Evolutionary conservation across 2,113 vertebrate species (phyloP), one percentile per base, ranked within the genome.

Genomic region (Gobio gobio): DNA sequence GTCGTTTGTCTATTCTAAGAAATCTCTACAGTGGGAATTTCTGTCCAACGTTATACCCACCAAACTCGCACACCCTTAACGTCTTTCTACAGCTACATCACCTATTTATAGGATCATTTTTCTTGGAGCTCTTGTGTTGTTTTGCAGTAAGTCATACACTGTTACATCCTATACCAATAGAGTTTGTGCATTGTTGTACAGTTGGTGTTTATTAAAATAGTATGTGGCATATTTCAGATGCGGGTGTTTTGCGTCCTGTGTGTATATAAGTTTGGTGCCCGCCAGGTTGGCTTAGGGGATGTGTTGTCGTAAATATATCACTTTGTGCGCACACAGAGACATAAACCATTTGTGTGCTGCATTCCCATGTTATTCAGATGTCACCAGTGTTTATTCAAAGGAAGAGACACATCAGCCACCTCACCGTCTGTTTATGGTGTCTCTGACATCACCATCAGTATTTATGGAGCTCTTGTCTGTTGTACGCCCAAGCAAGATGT

Each of bases 321-420:
- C 54, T 74, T 77, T 66, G 63, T 86, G 26, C 91, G 90, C 82
- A 89, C 90, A 82, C 20, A 83, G 85, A 86, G 83, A 88, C 90
- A 89, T 85, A 89, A 89, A 91, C 87, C 73, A 87, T 90, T 86
- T 85, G 79, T 84, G 64, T 86, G 88, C 91, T 93, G 92, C 91
- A 90, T 90, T 93, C 93, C 93, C 91, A 91, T 91, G 91, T 94
- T 93, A 93, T 94, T 93, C 78, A 88, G 87, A 94, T 87, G 93
- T 95, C 94, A 94, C 91, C 92, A 93, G 87, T 89, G 89, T 94
- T 94, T 94, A 94, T 92, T 93, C 91, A 91, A 92, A 94, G 93
- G 93, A 93, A 94, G 94, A 93, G 87, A 93, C 91, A 92, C 93
- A 94, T 88, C 87, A 88, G 87, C 88, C 84, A 74, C 91, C 89